A percentile compares a stretch with the other conserved stretches of the same genome.
Evolutionary conservation across 2,113 vertebrate genomes (phyloP).

Genomic region (Zosterops pallidus): DNA sequence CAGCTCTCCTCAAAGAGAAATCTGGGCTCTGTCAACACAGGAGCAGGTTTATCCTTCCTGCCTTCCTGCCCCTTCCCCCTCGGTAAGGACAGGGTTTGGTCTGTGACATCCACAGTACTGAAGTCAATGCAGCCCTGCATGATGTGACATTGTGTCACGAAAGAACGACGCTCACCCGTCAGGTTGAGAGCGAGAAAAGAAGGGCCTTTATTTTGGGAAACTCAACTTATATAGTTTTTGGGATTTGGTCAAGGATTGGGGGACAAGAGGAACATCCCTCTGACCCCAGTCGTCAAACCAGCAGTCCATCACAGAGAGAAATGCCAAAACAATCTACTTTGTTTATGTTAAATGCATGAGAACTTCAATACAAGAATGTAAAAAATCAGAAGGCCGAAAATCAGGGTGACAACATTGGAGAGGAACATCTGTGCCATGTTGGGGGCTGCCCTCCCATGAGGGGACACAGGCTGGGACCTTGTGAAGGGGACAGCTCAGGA

Average conservation of each 20-base stretch:
- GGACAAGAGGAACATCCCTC: no score
- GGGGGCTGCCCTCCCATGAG: background rate
- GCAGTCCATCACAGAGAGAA: no score
- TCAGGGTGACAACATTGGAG: background rate
- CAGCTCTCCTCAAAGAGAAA: background rate
- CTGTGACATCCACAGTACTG: background rate
- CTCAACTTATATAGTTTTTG: no score
- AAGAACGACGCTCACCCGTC: no score
- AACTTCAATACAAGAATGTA: no score
- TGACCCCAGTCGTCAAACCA: no score
- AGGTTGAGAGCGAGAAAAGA: no score
- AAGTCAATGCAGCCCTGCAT: accelerated
- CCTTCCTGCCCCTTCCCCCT: background rate
- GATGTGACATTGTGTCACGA: accelerated
- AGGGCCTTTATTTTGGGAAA: no score
- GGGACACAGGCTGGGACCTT: accelerated
- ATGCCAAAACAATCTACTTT: no score
- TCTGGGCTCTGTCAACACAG: background rate
- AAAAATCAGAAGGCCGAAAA: no score
- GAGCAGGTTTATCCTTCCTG: background rate
- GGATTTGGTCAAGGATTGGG: no score
- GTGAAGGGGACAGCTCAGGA: background rate
- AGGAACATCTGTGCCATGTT: accelerated
- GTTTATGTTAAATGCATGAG: no score
- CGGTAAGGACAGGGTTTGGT: background rate